Conservation (phyloP, 2,888 invertebrate genomes). For the Lydus trimaculatus region DNA sequence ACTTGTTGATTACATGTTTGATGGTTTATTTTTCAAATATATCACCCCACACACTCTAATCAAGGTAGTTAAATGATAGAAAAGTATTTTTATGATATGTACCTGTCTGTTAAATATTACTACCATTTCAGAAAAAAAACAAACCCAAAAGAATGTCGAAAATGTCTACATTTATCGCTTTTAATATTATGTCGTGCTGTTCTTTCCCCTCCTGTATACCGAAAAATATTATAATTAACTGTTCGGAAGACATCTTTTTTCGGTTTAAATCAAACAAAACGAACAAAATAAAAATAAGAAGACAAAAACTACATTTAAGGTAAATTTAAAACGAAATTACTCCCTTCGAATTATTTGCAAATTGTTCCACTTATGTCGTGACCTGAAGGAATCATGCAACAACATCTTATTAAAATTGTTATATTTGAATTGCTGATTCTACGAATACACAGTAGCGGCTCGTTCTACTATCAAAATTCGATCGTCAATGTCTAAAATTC, state of each 20-base stretch:
- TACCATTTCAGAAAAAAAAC: not conserved
- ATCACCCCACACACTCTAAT: not conserved
- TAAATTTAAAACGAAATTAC: not conserved
- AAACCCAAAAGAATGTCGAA: not conserved
- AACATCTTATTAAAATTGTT: slow-evolving; percentile 54
- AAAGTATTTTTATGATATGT: slow-evolving; percentile 7
- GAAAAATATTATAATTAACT: not conserved
- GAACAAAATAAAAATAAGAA: not conserved
- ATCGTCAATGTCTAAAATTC: too few relatives aligned
- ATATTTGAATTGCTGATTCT: slow-evolving; percentile 28
- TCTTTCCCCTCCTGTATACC: not conserved
- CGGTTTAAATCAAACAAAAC: not conserved
- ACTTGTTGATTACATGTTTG: not conserved
- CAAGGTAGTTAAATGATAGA: not conserved
- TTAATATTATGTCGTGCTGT: not conserved
- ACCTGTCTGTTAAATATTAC: not conserved
- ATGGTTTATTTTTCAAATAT: not conserved
- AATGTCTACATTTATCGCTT: not conserved
- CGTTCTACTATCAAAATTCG: not conserved
- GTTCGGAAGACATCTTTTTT: not conserved
- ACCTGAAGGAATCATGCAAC: slow-evolving; percentile 56
- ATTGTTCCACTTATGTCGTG: slow-evolving; percentile 58
- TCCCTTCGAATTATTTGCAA: slow-evolving; percentile 27
- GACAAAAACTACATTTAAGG: not conserved
- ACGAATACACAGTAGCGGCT: slow-evolving; percentile 18